Percentiles rank a stretch among this genome's conserved stretches.
These are phyloP conservation scores for Ciconia stormi DNA, from an alignment of 2,113 vertebrate species.

Conservation along the genomic window DNA sequence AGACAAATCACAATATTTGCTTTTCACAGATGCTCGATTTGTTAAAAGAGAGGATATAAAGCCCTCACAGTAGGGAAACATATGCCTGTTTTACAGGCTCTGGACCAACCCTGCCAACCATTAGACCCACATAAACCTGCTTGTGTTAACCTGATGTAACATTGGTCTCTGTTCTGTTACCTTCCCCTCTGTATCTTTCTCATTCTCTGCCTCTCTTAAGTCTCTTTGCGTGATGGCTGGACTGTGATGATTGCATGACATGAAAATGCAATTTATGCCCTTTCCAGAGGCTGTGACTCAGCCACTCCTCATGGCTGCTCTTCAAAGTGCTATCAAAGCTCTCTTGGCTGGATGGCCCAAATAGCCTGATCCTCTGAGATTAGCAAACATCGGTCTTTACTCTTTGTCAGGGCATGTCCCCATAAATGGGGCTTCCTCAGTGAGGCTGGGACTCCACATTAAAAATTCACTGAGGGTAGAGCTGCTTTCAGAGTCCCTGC, in stretches of 20 bases:
- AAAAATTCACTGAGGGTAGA: background rate
- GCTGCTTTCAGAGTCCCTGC: background rate
- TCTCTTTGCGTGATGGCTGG: background rate
- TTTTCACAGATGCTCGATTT: background rate
- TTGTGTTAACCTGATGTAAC: background rate
- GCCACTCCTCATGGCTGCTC: background rate
- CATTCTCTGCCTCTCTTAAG: background rate
- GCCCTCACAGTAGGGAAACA: background rate
- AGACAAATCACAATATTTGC: background rate
- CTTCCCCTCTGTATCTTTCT: background rate
- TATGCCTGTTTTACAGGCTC: background rate
- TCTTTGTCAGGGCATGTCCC: background rate
- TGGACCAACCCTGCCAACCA: background rate
- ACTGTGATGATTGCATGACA: background rate
- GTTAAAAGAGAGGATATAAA: background rate
- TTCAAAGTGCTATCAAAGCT: background rate
- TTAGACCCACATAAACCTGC: background rate
- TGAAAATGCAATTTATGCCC: background rate
- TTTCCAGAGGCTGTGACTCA: background rate
- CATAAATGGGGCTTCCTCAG: background rate
- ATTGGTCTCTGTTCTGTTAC: too few species aligned
- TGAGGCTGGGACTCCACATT: background rate
- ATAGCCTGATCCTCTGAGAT: background rate
- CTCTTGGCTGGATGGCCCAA: background rate
- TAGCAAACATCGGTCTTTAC: background rate